Evolutionary conservation across 2,113 vertebrate genomes (phyloP).

Genomic region (Rhinolophus sinicus): DNA sequence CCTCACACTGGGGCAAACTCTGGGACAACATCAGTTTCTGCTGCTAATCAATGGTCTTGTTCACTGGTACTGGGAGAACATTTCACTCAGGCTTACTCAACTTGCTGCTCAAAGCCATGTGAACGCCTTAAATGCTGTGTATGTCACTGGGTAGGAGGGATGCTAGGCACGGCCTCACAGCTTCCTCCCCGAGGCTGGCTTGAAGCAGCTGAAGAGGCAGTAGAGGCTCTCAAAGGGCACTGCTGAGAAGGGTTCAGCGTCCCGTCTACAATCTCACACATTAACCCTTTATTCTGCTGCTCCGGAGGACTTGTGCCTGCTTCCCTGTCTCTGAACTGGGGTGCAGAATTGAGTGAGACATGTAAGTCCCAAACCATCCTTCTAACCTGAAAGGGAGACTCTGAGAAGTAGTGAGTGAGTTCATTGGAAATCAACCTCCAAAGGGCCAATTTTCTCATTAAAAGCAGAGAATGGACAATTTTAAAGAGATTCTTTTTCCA

Average conservation of each 20-base stretch:
- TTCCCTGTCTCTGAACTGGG: not conserved
- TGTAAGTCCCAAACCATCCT: not conserved
- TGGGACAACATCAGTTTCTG: not conserved
- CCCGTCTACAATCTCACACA: accelerated
- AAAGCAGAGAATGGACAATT: constrained; percentile 50
- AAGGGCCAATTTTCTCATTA: constrained; percentile 35
- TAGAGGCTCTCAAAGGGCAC: not conserved
- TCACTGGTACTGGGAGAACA: not conserved
- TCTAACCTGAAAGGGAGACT: not conserved
- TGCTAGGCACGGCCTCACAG: accelerated
- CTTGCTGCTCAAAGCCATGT: not conserved
- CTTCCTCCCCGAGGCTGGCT: not conserved
- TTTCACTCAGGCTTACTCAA: not conserved
- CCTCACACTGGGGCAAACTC: no score
- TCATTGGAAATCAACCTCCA: not conserved
- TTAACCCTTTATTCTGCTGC: not conserved
- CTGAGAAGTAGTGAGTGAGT: not conserved
- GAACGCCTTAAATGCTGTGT: not conserved
- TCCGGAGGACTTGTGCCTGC: not conserved
- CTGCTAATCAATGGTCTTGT: not conserved
- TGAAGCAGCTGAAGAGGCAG: not conserved
- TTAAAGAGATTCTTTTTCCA: constrained; percentile 51
- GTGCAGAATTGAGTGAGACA: not conserved
- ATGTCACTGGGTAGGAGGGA: no score
- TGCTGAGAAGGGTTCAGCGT: not conserved